These are phyloP conservation scores for Pimpla rufipes DNA, from an alignment of 2,888 invertebrate species.

Conservation along the genomic window DNA sequence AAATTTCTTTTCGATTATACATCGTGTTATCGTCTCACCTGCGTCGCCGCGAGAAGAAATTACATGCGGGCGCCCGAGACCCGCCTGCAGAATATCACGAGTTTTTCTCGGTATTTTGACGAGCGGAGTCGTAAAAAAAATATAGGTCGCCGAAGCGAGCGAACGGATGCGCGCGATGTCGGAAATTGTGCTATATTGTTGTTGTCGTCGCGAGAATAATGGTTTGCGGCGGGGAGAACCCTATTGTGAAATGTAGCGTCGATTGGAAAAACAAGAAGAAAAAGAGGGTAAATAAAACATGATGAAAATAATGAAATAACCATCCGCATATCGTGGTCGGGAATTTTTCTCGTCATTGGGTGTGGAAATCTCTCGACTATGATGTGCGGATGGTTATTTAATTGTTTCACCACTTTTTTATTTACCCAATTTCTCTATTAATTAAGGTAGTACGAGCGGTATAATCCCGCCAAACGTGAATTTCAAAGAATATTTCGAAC, in stretches of 20 bases:
- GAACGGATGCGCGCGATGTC: not conserved
- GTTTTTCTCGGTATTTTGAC: slow-evolving; percentile 26
- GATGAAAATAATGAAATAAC: too few species aligned
- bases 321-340: too few species aligned
- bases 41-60: not conserved
- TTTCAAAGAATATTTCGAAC: too few species aligned
- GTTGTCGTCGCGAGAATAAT: not conserved
- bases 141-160: slow-evolving; percentile 27
- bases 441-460: too few species aligned
- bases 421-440: too few species aligned
- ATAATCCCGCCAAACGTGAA: too few species aligned
- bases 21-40: slow-evolving; percentile 5
- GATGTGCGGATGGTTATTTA: too few species aligned
- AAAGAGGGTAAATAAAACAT: too few species aligned
- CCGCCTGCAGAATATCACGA: not conserved
- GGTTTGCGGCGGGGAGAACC: slow-evolving; percentile 20
- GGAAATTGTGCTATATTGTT: not conserved
- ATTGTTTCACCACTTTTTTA: too few species aligned
- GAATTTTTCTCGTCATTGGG: too few species aligned
- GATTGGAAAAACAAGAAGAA: not conserved
- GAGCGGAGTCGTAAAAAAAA: slow-evolving; percentile 20
- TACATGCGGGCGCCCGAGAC: slow-evolving; percentile 29
- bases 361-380: too few species aligned
- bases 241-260: slow-evolving; percentile 46
- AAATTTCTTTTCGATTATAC: not conserved